Conservation (phyloP, 2,113 vertebrate genomes). For the Sakesphorus luctuosus region DNA sequence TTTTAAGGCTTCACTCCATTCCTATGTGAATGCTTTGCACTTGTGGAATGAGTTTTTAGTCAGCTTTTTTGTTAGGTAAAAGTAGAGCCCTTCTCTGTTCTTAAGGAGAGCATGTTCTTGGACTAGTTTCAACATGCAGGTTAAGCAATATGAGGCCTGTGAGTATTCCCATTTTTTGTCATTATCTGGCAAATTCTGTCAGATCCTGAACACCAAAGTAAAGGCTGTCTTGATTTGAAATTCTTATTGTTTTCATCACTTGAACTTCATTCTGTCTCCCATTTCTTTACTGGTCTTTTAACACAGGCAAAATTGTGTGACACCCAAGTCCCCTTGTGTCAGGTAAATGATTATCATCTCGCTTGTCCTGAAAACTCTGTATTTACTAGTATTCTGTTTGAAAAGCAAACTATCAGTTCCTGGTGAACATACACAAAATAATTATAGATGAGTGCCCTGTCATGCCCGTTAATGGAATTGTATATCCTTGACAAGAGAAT, state of each 20-base stretch:
- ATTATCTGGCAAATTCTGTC: background rate
- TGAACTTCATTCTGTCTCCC: background rate
- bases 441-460: background rate
- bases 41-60: background rate
- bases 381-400: background rate
- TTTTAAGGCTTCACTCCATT: background rate
- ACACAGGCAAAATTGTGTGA: rapidly evolving
- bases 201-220: background rate
- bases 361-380: background rate
- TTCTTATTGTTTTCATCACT: background rate
- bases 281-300: background rate
- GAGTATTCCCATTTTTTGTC: background rate
- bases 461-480: constrained; percentile 22
- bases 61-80: background rate
- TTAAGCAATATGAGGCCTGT: background rate
- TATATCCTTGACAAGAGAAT: background rate
- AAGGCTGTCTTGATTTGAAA: background rate
- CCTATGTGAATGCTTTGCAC: background rate
- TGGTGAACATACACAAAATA: background rate
- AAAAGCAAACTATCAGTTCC: background rate
- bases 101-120: background rate
- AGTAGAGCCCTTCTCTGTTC: background rate
- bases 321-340: background rate
- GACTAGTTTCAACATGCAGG: background rate
- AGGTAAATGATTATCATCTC: background rate